phyloP scores from a whole-genome alignment of 1,140 invertebrate species.

The Aphelenchoides fujianensis region DNA sequence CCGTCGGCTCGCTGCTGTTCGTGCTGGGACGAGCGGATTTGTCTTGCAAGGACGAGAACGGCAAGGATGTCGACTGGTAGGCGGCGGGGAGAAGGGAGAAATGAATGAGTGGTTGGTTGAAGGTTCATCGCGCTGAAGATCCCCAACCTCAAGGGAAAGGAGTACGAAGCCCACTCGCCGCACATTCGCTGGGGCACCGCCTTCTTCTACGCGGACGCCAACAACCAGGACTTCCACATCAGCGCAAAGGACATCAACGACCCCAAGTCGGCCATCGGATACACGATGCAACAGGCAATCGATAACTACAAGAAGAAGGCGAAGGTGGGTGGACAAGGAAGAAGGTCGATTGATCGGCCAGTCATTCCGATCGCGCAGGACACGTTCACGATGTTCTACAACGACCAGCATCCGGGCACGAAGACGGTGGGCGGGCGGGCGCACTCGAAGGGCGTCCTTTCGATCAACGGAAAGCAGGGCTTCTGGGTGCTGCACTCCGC shows the following conservation, averaged over 20 bases:
- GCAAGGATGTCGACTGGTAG: slow-evolving; percentile 22
- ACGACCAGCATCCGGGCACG: slow-evolving; percentile 8
- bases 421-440: background rate
- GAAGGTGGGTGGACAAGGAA: background rate
- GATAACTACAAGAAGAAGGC: background rate
- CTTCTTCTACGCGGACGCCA: slow-evolving; percentile 22
- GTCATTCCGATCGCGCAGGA: no score
- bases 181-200: slow-evolving; percentile 1
- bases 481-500: slow-evolving; percentile 89
- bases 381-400: slow-evolving; percentile 14
- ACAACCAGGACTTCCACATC: slow-evolving; percentile 18
- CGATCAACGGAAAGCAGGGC: slow-evolving; percentile 71
- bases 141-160: background rate
- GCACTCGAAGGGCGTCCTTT: slow-evolving; percentile 68
- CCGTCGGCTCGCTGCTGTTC: background rate
- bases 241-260: slow-evolving; percentile 14
- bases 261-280: slow-evolving; percentile 11
- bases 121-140: slow-evolving; percentile 9
- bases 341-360: no score
- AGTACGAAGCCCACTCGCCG: background rate
- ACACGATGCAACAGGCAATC: background rate
- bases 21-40: background rate
- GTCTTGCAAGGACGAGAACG: slow-evolving; percentile 21
- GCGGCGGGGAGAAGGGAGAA: background rate
- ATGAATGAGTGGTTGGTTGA: background rate